Evolutionary conservation across 2,888 invertebrate species (phyloP), one percentile per base, ranked within the genome.

Genomic region (Hirtodrosophila duncani): DNA sequence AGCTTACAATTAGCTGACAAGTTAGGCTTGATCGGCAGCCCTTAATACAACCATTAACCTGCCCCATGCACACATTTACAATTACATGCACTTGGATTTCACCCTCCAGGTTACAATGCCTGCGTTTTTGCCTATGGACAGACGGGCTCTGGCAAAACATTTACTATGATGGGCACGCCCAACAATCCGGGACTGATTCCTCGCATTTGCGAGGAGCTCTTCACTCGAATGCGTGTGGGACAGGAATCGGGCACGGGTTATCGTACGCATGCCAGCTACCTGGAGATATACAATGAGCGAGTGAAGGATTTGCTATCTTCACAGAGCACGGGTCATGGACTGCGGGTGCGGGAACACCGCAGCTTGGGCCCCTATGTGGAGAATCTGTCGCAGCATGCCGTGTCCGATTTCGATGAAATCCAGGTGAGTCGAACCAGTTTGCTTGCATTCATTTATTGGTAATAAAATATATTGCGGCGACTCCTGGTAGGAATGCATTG

Each of bases 81-180:
- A 6, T 20, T 4, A 20, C 6, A 4, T 20, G 20, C 3, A 20
- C 3, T 9, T 9, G 7, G 8, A 8, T 20, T 9, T 36, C 21
- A 13, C 10, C 13, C 61, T 44, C 23, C 20, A 86, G 86, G 87
- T 21, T 95, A 95, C 89, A 95, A 95, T 87, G 95, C 95, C 50
- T 95, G 95, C 84, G 94, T 95, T 46, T 95, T 96, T 88, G 95
- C 96, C 29, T 96, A 96, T 85, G 96, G 96, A 11, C 95, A 96
- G 88, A 96, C 95, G 2, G 95, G 95, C 63, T 94, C 94, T 85
- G 95, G 95, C 43, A 96, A 96, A 88, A 95, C 95, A 0, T 95
- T 93, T 85, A 96, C 95, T 21, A 96, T 96, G 95, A 95, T 95
- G 95, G 95, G 95, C 3, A 84, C 84, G 2, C 86, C 93, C 90